Evolutionary conservation across 2,888 invertebrate genomes (phyloP).

Genomic region (Cybosia mesomella): DNA sequence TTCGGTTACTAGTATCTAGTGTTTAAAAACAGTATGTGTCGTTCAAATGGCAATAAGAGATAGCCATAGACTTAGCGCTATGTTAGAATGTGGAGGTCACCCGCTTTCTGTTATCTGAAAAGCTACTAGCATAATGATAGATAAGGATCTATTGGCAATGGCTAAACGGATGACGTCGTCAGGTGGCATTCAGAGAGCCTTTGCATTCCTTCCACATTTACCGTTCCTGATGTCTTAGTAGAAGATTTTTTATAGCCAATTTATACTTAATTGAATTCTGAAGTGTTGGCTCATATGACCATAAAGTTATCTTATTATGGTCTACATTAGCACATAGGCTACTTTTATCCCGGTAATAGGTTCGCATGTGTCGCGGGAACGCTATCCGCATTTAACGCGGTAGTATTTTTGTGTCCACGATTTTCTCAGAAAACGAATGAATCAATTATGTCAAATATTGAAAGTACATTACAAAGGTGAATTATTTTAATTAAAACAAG

Average conservation of each 20-base stretch:
- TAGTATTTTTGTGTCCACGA: too few relatives aligned
- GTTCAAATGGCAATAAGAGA: neutral
- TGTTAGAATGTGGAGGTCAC: neutral
- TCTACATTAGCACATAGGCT: too few relatives aligned
- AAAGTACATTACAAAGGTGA: neutral
- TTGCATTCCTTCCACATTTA: neutral
- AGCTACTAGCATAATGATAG: neutral
- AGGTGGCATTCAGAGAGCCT: neutral
- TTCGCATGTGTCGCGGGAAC: too few relatives aligned
- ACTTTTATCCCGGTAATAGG: too few relatives aligned
- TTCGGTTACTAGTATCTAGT: too few relatives aligned
- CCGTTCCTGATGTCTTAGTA: neutral
- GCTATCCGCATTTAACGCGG: too few relatives aligned
- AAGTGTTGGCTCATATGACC: neutral
- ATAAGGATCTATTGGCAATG: neutral
- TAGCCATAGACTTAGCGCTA: neutral
- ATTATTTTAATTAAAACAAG: neutral
- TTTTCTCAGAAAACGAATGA: too few relatives aligned
- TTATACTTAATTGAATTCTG: neutral
- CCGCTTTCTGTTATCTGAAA: neutral
- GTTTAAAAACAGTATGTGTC: too few relatives aligned
- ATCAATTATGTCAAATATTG: too few relatives aligned
- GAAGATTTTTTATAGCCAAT: neutral
- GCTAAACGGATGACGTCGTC: neutral
- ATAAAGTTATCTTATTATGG: too few relatives aligned